Evolutionary conservation across 2,797 vertebrate genomes (phyloP).

Genomic region (Lacerta viridis): DNA sequence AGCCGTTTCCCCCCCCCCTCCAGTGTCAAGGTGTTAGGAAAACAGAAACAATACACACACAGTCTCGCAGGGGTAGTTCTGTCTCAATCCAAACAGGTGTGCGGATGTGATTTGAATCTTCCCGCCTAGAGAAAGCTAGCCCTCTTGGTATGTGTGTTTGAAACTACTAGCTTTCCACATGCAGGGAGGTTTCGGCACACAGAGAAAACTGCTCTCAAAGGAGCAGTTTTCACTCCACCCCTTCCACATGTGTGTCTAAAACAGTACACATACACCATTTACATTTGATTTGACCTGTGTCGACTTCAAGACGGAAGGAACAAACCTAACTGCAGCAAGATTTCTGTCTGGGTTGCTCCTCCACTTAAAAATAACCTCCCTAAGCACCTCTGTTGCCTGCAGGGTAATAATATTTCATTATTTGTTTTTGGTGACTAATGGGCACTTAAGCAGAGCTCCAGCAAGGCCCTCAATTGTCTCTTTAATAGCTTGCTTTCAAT

Average conservation of each 20-base stretch:
- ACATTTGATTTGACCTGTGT: too few species aligned
- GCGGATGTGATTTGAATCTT: not conserved
- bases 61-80: too few species aligned
- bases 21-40: constrained; percentile 10
- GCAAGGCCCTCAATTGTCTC: constrained; percentile 52
- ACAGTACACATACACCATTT: not conserved
- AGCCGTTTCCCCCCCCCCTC: not conserved
- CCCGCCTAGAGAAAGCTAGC: not conserved
- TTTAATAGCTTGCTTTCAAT: constrained; percentile 57
- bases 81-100: too few species aligned
- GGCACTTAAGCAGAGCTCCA: constrained; percentile 45
- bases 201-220: not conserved
- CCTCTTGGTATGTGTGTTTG: too few species aligned
- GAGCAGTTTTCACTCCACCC: too few species aligned
- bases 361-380: constrained; percentile 57
- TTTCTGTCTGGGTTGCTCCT: constrained; percentile 27
- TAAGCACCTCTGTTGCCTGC: constrained; percentile 46
- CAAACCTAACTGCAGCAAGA: not conserved
- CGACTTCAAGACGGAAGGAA: not conserved
- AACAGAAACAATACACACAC: not conserved
- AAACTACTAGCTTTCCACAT: not conserved
- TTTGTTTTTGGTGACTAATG: constrained; percentile 48
- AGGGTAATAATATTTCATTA: constrained; percentile 54
- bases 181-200: not conserved
- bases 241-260: not conserved